Percentiles rank a stretch among this genome's conserved stretches.
These are phyloP conservation scores for Girardinus metallicus DNA, from an alignment of 2,797 vertebrate genomes.

Conservation along the genomic window DNA sequence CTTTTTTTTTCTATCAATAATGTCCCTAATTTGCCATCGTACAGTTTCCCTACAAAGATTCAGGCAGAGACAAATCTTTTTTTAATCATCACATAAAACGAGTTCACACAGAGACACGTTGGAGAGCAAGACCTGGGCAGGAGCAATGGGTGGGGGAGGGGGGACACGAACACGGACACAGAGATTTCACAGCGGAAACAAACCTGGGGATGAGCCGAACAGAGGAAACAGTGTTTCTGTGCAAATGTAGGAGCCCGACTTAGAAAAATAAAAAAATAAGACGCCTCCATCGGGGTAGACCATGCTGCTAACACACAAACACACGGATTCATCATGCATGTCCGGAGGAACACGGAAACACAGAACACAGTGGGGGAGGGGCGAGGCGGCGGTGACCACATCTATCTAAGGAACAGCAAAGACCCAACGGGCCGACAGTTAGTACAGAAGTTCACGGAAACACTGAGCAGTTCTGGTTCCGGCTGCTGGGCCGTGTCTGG, in stretches of 20 bases:
- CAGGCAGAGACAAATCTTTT: constrained; percentile 74
- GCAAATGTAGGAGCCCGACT: constrained; percentile 15
- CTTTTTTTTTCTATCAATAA: no score
- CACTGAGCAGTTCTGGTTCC: constrained; percentile 51
- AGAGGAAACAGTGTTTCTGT: constrained; percentile 2
- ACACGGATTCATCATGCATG: constrained; percentile 71
- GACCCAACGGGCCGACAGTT: constrained; percentile 63
- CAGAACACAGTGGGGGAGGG: constrained; percentile 30
- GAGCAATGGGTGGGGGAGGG: background rate
- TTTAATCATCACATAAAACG: constrained; percentile 73
- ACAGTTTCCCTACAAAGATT: constrained; percentile 75
- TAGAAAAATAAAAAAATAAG: constrained; percentile 18
- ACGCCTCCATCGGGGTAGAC: constrained; percentile 68
- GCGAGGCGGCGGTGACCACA: constrained; percentile 46
- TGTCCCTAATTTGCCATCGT: background rate
- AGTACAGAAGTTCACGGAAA: constrained; percentile 72
- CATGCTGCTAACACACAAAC: constrained; percentile 74
- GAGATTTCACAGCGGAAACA: constrained; percentile 63
- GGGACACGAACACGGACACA: constrained; percentile 67
- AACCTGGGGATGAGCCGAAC: background rate
- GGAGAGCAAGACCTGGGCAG: constrained; percentile 67
- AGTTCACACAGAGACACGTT: constrained; percentile 69
- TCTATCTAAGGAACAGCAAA: constrained; percentile 73
- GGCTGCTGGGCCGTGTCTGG: constrained; percentile 33
- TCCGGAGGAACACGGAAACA: constrained; percentile 60